Evolutionary conservation across 2,888 invertebrate genomes (phyloP), one percentile per base, ranked within the genome.

Genomic region (Pseudeuparius sepicola): DNA sequence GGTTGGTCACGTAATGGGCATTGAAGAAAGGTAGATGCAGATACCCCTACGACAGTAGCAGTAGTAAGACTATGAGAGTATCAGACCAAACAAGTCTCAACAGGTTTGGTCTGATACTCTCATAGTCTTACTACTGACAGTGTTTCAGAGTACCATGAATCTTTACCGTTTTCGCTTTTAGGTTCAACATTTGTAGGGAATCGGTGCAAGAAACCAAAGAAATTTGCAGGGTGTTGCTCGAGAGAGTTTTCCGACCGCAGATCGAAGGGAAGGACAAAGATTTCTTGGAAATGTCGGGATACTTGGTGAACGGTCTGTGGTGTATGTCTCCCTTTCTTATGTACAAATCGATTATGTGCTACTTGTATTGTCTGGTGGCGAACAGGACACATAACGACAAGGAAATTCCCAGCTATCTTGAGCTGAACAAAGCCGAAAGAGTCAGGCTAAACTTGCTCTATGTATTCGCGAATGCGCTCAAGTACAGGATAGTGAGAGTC

Each of bases 1-100:
- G 1, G 66, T 92, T 27, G 89, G 88, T 1, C 69, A 78, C 52
- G 63, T 86, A 55, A 66, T 92, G 43, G 93, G 93, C 2, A 74
- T 92, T 39, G 74, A 85, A 45, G 87, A 92, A 48, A 75, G 70
- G 78, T 81, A 40, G 15, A 14, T n/a, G n/a, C 17, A 4, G 4
- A 28, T 9, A 14, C n/a, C 6, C n/a, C n/a, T n/a, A n/a, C n/a
- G n/a, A n/a, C n/a, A n/a, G n/a, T n/a, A n/a, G n/a, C n/a, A n/a
- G n/a, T n/a, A n/a, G n/a, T n/a, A n/a, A n/a, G n/a, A n/a, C n/a
- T n/a, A n/a, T n/a, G n/a, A n/a, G n/a, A n/a, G n/a, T n/a, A n/a
- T n/a, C n/a, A n/a, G n/a, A n/a, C n/a, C n/a, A n/a, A n/a, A n/a
- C n/a, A n/a, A n/a, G n/a, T n/a, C n/a, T n/a, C n/a, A n/a, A n/a